Conservation (phyloP, 2,113 vertebrate species). For the Mirza zaza region DNA sequence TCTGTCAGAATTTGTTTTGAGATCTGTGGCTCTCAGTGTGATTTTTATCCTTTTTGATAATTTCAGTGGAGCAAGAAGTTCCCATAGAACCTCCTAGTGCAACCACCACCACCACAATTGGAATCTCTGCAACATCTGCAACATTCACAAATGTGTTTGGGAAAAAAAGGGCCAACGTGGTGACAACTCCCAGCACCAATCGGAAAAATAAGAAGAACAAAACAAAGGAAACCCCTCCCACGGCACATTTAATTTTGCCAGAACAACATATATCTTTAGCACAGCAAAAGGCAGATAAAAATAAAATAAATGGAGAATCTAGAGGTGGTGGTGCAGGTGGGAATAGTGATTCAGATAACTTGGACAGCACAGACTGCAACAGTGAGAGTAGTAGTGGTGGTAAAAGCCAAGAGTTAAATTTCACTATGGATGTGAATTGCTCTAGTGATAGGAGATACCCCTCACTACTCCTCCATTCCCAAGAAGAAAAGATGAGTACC, state of each 20-base stretch:
- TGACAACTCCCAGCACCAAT: constrained; percentile 95
- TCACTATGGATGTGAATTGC: constrained; percentile 90
- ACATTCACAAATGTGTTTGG: constrained; percentile 97
- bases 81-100: constrained; percentile 98
- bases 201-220: constrained; percentile 99
- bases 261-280: constrained; percentile 96
- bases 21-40: constrained; percentile 16
- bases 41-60: constrained; percentile 54
- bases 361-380: constrained; percentile 97
- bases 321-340: constrained; percentile 89
- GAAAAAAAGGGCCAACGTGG: constrained; percentile 95
- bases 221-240: constrained; percentile 94
- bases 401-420: constrained; percentile 96
- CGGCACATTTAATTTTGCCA: constrained; percentile 94
- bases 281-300: constrained; percentile 98
- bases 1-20: constrained; percentile 54
- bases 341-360: constrained; percentile 95
- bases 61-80: constrained; percentile 92
- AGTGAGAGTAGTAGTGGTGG: constrained; percentile 96
- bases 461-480: constrained; percentile 85
- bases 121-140: constrained; percentile 97
- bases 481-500: constrained; percentile 90
- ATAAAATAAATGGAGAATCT: constrained; percentile 96
- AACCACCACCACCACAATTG: constrained; percentile 98
- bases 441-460: constrained; percentile 88